A percentile compares a stretch with the other conserved stretches of the same genome.
These are phyloP conservation scores for Hermetia illucens DNA, from an alignment of 1,140 invertebrate species.

Conservation along the genomic window DNA sequence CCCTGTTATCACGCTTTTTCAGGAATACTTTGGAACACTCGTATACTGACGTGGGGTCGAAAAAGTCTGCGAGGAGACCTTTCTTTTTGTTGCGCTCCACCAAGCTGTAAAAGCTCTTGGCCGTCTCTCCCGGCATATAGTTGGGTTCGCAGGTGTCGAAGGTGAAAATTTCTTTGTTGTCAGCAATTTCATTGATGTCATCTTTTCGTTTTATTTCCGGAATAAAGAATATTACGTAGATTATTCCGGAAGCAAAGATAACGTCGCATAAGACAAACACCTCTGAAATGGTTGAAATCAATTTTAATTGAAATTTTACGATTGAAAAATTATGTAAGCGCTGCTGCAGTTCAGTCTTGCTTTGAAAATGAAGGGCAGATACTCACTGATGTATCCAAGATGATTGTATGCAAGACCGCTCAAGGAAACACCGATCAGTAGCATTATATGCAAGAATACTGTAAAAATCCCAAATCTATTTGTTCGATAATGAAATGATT, in stretches of 20 bases:
- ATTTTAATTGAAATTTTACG: too few relatives aligned
- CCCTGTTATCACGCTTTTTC: conserved; percentile 2
- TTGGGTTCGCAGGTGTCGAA: background rate
- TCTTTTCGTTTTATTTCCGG: conserved; percentile 5
- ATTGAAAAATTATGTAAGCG: too few relatives aligned
- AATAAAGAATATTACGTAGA: conserved; percentile 4
- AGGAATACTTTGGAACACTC: conserved; percentile 2
- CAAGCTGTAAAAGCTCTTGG: background rate
- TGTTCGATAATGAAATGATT: too few relatives aligned
- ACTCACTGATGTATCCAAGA: conserved; percentile 2
- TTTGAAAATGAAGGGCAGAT: too few relatives aligned
- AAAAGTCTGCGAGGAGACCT: conserved; percentile 5
- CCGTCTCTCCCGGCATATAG: background rate
- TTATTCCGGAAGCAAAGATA: conserved; percentile 1
- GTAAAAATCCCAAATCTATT: conserved; percentile 5
- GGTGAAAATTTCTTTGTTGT: too few relatives aligned
- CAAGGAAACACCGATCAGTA: background rate
- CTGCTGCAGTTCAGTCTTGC: too few relatives aligned
- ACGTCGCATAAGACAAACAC: too few relatives aligned
- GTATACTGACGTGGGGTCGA: conserved; percentile 3
- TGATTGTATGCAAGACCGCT: conserved; percentile 2
- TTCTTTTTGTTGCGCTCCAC: background rate
- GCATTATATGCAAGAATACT: conserved; percentile 3
- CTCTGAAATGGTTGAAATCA: too few relatives aligned
- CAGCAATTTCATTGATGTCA: background rate